Percentiles rank a stretch among this genome's conserved stretches.
These are phyloP conservation scores for Acrossocheilus fasciatus DNA, from an alignment of 2,797 vertebrate genomes.

Conservation along the genomic window DNA sequence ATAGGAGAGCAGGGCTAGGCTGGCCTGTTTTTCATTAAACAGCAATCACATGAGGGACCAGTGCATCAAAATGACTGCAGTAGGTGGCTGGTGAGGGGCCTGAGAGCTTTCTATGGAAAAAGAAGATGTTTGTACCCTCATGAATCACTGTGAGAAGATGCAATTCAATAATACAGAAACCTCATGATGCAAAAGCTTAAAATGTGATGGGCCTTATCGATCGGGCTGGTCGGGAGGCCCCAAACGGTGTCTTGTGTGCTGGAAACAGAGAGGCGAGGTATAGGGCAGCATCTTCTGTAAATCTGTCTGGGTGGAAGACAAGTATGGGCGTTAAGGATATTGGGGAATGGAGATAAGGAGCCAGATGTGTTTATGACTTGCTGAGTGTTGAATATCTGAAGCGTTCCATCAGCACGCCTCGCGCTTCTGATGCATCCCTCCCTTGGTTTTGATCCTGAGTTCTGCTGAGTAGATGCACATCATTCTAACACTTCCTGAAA, in stretches of 20 bases:
- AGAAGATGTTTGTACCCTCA: conserved; percentile 33
- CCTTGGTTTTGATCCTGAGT: conserved; percentile 22
- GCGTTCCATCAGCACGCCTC: conserved; percentile 14
- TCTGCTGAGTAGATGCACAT: conserved; percentile 22
- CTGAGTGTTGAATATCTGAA: conserved; percentile 51
- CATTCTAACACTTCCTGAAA: conserved; percentile 21
- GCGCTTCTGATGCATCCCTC: conserved; percentile 20
- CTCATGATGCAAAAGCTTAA: conserved; percentile 49
- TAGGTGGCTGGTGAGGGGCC: conserved; percentile 28
- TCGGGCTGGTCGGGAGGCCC: conserved; percentile 20
- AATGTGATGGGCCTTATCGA: conserved; percentile 48
- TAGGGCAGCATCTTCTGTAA: conserved; percentile 40
- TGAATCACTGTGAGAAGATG: conserved; percentile 56
- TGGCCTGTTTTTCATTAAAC: conserved; percentile 59
- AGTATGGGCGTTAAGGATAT: conserved; percentile 12
- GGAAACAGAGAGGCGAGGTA: conserved; percentile 10
- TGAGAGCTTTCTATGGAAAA: conserved; percentile 25
- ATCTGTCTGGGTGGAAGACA: conserved; percentile 33
- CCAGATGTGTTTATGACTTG: conserved; percentile 48
- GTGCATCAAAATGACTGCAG: conserved; percentile 47
- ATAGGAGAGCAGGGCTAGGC: conserved; percentile 46
- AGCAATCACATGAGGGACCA: conserved; percentile 47
- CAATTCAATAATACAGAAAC: conserved; percentile 43
- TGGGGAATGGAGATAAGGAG: conserved; percentile 38
- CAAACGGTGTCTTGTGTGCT: conserved; percentile 10